Conservation (phyloP, 2,888 invertebrate species). For the Beris chalybata region DNA sequence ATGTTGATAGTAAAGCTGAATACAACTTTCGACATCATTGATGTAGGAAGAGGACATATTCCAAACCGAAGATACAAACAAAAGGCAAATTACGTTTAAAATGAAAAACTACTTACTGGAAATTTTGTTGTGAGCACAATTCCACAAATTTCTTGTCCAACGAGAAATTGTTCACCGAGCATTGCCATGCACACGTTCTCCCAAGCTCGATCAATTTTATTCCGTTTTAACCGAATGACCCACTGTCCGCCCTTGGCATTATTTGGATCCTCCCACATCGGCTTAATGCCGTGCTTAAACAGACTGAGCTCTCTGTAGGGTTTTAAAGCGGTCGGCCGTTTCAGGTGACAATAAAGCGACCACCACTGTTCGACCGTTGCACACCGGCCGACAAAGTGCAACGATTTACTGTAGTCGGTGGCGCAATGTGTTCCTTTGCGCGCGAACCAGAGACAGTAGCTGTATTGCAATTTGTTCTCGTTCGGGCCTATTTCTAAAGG, state of each 20-base stretch:
- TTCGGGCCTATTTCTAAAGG: slow-evolving; percentile 75
- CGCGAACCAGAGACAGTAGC: slow-evolving; percentile 90
- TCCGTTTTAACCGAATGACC: slow-evolving; percentile 93
- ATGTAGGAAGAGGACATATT: no score
- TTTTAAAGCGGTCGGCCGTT: slow-evolving; percentile 85
- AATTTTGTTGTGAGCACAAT: slow-evolving; percentile 94
- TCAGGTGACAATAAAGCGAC: slow-evolving; percentile 90
- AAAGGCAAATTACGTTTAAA: no score
- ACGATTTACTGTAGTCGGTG: slow-evolving; percentile 59
- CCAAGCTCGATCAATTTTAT: slow-evolving; percentile 95
- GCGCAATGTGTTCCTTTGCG: slow-evolving; percentile 59
- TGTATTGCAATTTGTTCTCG: slow-evolving; percentile 91
- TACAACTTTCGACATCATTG: no score
- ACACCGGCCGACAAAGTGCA: slow-evolving; percentile 86
- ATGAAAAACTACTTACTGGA: slow-evolving; percentile 57
- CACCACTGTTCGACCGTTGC: slow-evolving; percentile 97
- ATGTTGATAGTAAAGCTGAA: no score
- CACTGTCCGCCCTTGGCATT: slow-evolving; percentile 98
- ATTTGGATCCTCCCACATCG: slow-evolving; percentile 99
- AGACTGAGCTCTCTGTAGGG: slow-evolving; percentile 93
- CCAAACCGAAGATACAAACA: no score
- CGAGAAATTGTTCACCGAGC: slow-evolving; percentile 98
- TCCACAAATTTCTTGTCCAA: slow-evolving; percentile 97
- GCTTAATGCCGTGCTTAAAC: slow-evolving; percentile 96
- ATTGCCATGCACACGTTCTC: slow-evolving; percentile 98